These are phyloP conservation scores for Gouania willdenowi DNA, from an alignment of 2,797 vertebrate species.

Conservation along the genomic window DNA sequence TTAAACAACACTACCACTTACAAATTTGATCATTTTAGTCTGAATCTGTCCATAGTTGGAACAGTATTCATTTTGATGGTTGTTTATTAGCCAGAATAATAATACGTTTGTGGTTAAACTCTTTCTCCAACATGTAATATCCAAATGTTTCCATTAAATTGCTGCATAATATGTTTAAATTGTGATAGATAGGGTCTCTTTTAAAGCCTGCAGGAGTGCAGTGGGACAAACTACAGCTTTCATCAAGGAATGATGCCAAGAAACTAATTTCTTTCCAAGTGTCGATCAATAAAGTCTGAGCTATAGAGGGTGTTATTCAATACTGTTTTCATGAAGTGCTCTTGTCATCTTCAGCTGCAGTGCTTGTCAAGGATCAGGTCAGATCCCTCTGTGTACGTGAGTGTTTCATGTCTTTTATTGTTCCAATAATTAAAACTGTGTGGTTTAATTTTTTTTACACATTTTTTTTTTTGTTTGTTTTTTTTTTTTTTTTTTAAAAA, in stretches of 20 bases:
- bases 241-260: constrained; percentile 45
- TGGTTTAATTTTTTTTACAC: too few species aligned
- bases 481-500: too few species aligned
- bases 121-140: too few species aligned
- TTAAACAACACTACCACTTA: too few species aligned
- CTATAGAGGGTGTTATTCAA: neutral
- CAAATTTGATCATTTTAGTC: too few species aligned
- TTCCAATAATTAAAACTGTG: neutral
- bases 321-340: neutral
- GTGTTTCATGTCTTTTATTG: constrained; percentile 4
- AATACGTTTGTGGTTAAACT: too few species aligned
- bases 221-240: constrained; percentile 73
- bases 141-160: too few species aligned
- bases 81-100: too few species aligned
- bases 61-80: too few species aligned
- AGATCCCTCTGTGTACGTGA: constrained; percentile 72
- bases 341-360: constrained; percentile 58
- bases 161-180: neutral
- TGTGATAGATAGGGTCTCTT: neutral
- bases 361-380: constrained; percentile 60
- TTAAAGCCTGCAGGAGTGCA: constrained; percentile 64
- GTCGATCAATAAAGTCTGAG: neutral
- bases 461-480: too few species aligned
- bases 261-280: constrained; percentile 74
- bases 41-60: too few species aligned